Evolutionary conservation across 2,888 invertebrate species (phyloP).

Genomic region (Ophion ellenae): DNA sequence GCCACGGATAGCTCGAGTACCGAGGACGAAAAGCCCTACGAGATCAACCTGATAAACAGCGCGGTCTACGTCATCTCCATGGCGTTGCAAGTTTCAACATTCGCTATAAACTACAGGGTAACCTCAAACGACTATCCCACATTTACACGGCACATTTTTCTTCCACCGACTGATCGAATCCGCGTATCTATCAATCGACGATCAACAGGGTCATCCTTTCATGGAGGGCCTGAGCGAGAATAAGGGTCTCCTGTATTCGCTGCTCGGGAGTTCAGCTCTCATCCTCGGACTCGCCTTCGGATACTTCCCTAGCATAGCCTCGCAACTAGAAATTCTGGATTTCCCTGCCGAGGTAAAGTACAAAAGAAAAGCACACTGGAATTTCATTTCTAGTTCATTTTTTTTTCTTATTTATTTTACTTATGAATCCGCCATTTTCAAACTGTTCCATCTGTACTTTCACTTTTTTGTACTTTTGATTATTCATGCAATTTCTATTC

Average conservation of each 20-base stretch:
- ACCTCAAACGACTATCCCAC: slow-evolving; percentile 56
- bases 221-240: slow-evolving; percentile 98
- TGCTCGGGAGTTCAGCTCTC: slow-evolving; percentile 91
- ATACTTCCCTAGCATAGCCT: slow-evolving; percentile 92
- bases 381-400: not conserved
- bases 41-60: slow-evolving; percentile 97
- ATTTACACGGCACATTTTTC: not conserved
- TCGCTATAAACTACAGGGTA: slow-evolving; percentile 99
- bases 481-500: too few species aligned
- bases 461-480: too few species aligned
- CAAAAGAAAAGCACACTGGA: not conserved
- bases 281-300: slow-evolving; percentile 95
- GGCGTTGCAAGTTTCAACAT: slow-evolving; percentile 98
- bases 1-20: slow-evolving; percentile 71
- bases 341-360: slow-evolving; percentile 94
- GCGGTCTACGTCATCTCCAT: slow-evolving; percentile 99
- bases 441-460: too few species aligned
- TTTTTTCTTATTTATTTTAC: not conserved
- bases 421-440: not conserved
- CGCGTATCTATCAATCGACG: too few species aligned
- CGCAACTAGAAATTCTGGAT: slow-evolving; percentile 97
- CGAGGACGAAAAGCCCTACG: slow-evolving; percentile 93
- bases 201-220: slow-evolving; percentile 95
- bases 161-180: not conserved
- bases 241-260: slow-evolving; percentile 95